Conservation (phyloP, 37 sponge, comb jelly and placozoan species). For the Chondrosia reniformis region DNA sequence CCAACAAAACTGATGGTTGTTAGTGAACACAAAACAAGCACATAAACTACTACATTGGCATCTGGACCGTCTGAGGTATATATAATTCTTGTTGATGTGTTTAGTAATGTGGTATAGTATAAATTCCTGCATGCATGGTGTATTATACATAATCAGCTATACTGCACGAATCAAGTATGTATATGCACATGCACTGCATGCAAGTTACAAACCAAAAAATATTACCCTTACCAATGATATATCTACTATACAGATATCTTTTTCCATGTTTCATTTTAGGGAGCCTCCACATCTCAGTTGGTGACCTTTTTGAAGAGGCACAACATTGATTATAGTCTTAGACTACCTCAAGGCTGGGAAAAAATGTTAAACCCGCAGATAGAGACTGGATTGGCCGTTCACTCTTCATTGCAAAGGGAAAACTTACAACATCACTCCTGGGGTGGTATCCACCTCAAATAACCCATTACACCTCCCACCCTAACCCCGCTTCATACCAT, state of each 20-base stretch:
- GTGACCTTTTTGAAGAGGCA: background rate
- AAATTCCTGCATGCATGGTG: too few relatives aligned
- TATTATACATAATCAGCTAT: too few relatives aligned
- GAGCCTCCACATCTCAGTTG: background rate
- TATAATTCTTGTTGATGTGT: too few relatives aligned
- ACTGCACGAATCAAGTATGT: background rate
- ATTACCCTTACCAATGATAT: background rate
- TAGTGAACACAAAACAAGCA: too few relatives aligned
- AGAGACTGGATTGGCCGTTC: background rate
- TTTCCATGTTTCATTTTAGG: background rate
- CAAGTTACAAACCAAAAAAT: background rate
- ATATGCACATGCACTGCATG: background rate
- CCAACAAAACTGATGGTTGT: too few relatives aligned
- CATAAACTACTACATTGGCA: too few relatives aligned
- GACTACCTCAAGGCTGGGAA: background rate
- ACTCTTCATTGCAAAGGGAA: background rate
- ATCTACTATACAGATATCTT: background rate
- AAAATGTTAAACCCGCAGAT: background rate
- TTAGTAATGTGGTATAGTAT: too few relatives aligned
- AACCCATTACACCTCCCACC: background rate
- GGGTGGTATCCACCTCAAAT: conserved; percentile 7
- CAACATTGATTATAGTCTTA: background rate
- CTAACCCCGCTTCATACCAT: background rate
- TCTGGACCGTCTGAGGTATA: too few relatives aligned
- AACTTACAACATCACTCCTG: background rate